These are phyloP conservation scores for Nephila pilipes DNA, from an alignment of 1,140 invertebrate species.

Conservation along the genomic window DNA sequence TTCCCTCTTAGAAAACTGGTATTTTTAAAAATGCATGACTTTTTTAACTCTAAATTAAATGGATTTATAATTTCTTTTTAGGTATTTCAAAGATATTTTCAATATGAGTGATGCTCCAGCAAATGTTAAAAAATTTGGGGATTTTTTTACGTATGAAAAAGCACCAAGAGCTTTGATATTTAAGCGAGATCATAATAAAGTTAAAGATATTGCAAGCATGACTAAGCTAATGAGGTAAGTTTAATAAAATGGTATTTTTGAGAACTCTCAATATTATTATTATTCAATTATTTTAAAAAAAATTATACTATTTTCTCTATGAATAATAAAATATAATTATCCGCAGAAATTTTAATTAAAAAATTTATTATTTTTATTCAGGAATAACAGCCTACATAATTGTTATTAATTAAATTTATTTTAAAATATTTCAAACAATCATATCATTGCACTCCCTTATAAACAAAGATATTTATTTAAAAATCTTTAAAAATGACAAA, in stretches of 20 bases:
- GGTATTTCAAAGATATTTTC: conserved; percentile 86
- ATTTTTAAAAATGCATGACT: too few relatives aligned
- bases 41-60: not conserved
- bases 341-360: too few relatives aligned
- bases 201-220: conserved; percentile 84
- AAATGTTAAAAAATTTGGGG: conserved; percentile 85
- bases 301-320: too few relatives aligned
- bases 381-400: too few relatives aligned
- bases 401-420: too few relatives aligned
- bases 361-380: too few relatives aligned
- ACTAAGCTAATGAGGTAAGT: conserved; percentile 84
- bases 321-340: too few relatives aligned
- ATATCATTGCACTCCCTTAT: too few relatives aligned
- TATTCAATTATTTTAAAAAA: not conserved
- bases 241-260: not conserved
- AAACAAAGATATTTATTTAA: too few relatives aligned
- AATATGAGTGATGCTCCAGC: conserved; percentile 84
- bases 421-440: too few relatives aligned
- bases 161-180: conserved; percentile 87
- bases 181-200: conserved; percentile 84
- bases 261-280: not conserved
- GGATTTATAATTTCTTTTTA: conserved; percentile 76
- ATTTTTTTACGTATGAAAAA: conserved; percentile 87
- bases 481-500: too few relatives aligned
- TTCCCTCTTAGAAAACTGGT: too few relatives aligned